Percentiles rank a stretch among this genome's conserved stretches.
phyloP scores from a whole-genome alignment of 2,797 vertebrate genomes.

The Naso thynnoides region DNA sequence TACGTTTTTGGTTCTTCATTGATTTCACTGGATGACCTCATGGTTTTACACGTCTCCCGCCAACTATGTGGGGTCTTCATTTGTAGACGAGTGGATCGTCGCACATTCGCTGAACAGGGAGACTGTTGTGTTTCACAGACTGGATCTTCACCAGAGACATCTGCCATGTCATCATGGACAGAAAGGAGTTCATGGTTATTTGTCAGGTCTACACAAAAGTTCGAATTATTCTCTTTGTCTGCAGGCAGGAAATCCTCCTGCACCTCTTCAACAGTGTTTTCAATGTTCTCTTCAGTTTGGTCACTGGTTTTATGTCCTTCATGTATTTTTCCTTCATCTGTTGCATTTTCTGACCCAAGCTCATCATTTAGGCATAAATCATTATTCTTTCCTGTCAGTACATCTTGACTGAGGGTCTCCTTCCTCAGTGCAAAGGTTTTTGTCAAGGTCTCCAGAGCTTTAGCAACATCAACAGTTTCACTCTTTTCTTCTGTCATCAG shows the following conservation, averaged over 20 bases:
- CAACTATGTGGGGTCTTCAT: constrained; percentile 26
- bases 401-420: constrained; percentile 55
- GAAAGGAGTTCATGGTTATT: constrained; percentile 7
- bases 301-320: constrained; percentile 29
- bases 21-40: constrained; percentile 17
- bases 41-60: constrained; percentile 32
- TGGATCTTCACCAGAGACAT: constrained; percentile 16
- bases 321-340: constrained; percentile 4
- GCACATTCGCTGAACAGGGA: constrained; percentile 5
- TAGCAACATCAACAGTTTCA: constrained; percentile 52
- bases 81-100: constrained; percentile 55
- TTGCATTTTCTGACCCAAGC: constrained; percentile 9
- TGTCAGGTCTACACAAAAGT: background rate
- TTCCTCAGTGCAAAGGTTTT: constrained; percentile 72
- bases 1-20: constrained; percentile 57
- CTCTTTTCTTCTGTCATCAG: constrained; percentile 33
- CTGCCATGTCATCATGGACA: constrained; percentile 1
- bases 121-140: constrained; percentile 23
- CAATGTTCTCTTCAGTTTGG: constrained; percentile 18
- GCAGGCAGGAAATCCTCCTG: constrained; percentile 3
- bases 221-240: background rate
- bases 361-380: constrained; percentile 27
- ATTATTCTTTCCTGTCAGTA: constrained; percentile 4
- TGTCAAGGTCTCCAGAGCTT: constrained; percentile 73
- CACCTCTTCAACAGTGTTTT: constrained; percentile 5